These are phyloP conservation scores for Linurgus olivaceus DNA, from an alignment of 2,797 vertebrate species.

Conservation along the genomic window DNA sequence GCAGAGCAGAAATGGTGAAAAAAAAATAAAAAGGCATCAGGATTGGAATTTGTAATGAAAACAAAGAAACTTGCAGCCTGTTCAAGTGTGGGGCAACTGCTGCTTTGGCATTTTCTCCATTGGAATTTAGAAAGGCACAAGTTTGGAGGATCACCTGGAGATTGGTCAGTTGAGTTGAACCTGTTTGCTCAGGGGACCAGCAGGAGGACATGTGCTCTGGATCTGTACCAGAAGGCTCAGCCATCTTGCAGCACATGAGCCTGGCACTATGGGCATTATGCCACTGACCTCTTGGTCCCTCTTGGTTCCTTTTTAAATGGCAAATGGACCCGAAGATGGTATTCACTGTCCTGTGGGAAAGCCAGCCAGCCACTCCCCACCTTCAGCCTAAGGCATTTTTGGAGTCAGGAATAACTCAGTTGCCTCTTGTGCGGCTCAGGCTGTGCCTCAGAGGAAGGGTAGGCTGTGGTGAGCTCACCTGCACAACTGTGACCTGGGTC, in stretches of 20 bases:
- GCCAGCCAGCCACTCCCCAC: background rate
- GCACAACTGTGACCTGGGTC: background rate
- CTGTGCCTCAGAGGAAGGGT: background rate
- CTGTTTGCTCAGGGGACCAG: background rate
- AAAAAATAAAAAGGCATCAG: conserved; percentile 67
- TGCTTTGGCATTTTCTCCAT: conserved; percentile 15
- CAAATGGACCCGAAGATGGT: background rate
- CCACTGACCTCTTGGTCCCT: background rate
- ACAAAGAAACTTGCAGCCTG: conserved; percentile 72
- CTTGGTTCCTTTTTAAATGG: background rate
- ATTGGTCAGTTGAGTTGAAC: background rate
- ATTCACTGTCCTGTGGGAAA: background rate
- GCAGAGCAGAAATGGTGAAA: conserved; percentile 77
- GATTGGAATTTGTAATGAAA: conserved; percentile 78
- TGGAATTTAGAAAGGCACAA: background rate
- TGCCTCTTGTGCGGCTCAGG: background rate
- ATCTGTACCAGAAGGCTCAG: background rate
- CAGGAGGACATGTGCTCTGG: background rate
- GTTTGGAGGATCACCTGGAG: background rate
- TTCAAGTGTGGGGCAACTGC: conserved; percentile 35
- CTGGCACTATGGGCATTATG: rapidly evolving
- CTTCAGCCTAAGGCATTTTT: background rate
- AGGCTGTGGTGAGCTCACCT: background rate
- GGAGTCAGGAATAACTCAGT: background rate
- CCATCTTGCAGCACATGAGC: background rate